Conservation (phyloP, 2,113 vertebrate species). For the Euleptes europaea region DNA sequence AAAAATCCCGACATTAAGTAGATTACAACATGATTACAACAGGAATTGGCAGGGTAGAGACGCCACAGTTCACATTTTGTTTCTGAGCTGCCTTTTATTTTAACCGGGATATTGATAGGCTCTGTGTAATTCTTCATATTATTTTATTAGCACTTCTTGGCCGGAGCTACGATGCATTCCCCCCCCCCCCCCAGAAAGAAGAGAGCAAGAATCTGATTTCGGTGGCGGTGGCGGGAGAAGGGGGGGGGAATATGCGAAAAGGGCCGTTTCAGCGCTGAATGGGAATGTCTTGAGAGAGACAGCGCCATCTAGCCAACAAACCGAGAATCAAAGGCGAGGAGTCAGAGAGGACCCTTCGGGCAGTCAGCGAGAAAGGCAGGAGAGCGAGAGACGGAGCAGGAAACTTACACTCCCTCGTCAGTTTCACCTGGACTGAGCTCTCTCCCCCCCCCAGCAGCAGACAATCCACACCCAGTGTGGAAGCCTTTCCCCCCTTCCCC, state of each 20-base stretch:
- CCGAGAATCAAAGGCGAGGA: conserved; percentile 75
- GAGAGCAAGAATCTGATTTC: not conserved
- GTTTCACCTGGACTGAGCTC: conserved; percentile 41
- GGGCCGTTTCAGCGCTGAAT: conserved; percentile 39
- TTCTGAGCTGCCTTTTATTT: not conserved
- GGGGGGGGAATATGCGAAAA: conserved; percentile 30
- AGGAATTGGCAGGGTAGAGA: not conserved
- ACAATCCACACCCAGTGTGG: not conserved
- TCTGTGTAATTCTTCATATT: not conserved
- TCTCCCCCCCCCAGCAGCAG: not conserved
- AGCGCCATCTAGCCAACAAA: conserved; percentile 97
- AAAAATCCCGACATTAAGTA: not conserved
- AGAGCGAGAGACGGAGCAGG: conserved; percentile 15
- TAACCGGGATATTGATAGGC: not conserved
- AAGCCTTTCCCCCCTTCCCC: not conserved
- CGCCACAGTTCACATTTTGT: not conserved
- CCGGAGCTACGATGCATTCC: not conserved
- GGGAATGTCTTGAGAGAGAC: conserved; percentile 81
- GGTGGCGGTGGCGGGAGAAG: not conserved
- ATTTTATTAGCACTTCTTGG: not conserved
- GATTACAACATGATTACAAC: conserved; percentile 11
- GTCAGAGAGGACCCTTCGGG: not conserved
- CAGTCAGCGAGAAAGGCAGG: not conserved
- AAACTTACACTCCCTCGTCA: not conserved
- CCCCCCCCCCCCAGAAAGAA: not conserved